These are phyloP conservation scores for Epicauta chinensis DNA, from an alignment of 1,140 invertebrate genomes.

Conservation along the genomic window DNA sequence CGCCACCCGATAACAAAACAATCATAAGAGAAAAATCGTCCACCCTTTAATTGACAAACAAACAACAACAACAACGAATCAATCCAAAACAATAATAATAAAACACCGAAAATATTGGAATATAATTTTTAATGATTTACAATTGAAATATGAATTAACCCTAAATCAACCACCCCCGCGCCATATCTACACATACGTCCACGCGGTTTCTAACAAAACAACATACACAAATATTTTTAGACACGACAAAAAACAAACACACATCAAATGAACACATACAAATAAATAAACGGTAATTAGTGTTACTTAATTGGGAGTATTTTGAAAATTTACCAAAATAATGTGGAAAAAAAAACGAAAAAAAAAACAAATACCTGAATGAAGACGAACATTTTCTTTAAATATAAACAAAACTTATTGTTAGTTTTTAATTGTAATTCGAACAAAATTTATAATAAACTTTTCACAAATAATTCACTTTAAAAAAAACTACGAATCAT, in stretches of 20 bases:
- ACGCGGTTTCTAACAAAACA: too few species aligned
- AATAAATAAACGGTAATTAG: too few species aligned
- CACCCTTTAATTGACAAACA: too few species aligned
- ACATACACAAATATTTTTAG: too few species aligned
- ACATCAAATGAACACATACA: too few species aligned
- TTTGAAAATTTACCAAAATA: too few species aligned
- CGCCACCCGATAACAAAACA: constrained; percentile 21
- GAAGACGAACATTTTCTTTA: background rate
- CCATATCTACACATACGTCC: background rate
- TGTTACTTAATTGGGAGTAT: too few species aligned
- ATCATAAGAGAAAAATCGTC: too few species aligned
- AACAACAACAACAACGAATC: constrained; percentile 11
- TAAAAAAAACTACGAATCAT: constrained; percentile 6
- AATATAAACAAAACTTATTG: background rate
- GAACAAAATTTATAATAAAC: background rate
- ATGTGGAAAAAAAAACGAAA: background rate
- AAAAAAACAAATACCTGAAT: background rate
- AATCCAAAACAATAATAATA: background rate
- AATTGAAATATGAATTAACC: background rate
- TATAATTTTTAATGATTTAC: background rate
- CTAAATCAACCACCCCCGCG: background rate
- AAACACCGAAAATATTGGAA: background rate
- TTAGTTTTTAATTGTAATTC: background rate
- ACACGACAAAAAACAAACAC: too few species aligned
- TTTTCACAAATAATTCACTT: background rate